Base-by-base conservation (phyloP, 2,797 vertebrate species). In the Anguilla obscura region DNA sequence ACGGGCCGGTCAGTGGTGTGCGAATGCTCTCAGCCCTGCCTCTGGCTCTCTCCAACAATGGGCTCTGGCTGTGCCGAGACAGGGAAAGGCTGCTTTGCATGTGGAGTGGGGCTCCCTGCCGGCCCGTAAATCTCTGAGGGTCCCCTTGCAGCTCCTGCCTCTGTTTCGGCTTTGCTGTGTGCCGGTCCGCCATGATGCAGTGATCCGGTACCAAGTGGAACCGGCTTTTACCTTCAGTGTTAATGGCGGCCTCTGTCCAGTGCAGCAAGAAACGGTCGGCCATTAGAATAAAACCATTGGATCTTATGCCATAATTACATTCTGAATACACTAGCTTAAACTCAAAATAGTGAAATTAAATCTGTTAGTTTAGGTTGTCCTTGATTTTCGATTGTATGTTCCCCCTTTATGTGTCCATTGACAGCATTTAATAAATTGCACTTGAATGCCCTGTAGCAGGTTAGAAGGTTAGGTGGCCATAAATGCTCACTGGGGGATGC, bases 41-140 rank as follows among this genome's bases (percentile, higher is more conserved):
- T 30, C 18, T 45, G 24, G 36, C 79, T 69, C 86, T 54, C 27
- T 56, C 30, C n/a, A 86, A 91, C 89, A 88, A 85, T 88, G 82
- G 91, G 79, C 84, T 69, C 14, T 2, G 0, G 36, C 88, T 89
- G 88, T 87, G 88, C 90, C 88, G 89, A 87, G 71, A 90, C 90
- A 71, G 87, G 90, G 90, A 90, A 86, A 27, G 85, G 27, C 45
- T 50, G 30, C 10, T 86, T 74, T 86, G 63, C 71, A 76, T 36
- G 71, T 36, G 9, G 10, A 76, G 71, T 6, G 14, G 30, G 71
- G 71, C 63, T 69, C 85, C 63, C 60, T 86, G 85, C n/a, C 2
- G 69, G 27, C 27, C 52, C 52, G 21, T 88, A 86, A 87, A 86
- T 83, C 84, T 71, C 85, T 21, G 63, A 1, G 66, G 40, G 58